Evolutionary conservation across 1,140 invertebrate species (phyloP).

Genomic region (Chymomyza costata): DNA sequence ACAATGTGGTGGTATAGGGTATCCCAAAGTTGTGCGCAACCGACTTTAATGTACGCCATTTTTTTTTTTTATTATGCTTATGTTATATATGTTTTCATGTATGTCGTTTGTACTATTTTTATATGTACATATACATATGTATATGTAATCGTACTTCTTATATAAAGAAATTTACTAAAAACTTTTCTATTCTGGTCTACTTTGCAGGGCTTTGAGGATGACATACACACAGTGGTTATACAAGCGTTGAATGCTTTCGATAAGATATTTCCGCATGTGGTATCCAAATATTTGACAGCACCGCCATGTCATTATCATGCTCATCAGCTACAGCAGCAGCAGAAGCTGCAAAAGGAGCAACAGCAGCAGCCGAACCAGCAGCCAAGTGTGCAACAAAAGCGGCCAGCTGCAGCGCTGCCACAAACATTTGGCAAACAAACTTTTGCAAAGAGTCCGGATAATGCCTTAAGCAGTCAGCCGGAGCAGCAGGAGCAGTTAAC

Average conservation of each 20-base stretch:
- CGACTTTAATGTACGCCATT: too few relatives aligned
- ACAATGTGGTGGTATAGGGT: too few relatives aligned
- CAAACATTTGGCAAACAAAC: slow-evolving; percentile 70
- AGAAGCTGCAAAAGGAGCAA: slow-evolving; percentile 13
- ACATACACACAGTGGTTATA: slow-evolving; percentile 76
- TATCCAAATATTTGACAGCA: slow-evolving; percentile 74
- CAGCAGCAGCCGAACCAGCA: slow-evolving; percentile 19
- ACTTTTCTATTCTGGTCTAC: slow-evolving; percentile 31
- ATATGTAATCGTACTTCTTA: too few relatives aligned
- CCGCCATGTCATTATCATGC: slow-evolving; percentile 73
- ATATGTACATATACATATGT: background rate
- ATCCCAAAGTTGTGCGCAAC: too few relatives aligned
- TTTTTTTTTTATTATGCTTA: too few relatives aligned
- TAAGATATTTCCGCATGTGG: slow-evolving; percentile 74
- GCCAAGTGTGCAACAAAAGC: slow-evolving; percentile 68
- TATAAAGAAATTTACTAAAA: slow-evolving; percentile 61
- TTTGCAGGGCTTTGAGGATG: slow-evolving; percentile 80
- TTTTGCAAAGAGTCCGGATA: slow-evolving; percentile 68
- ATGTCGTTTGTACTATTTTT: background rate
- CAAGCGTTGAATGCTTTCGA: slow-evolving; percentile 74
- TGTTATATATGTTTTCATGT: too few relatives aligned
- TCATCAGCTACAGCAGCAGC: slow-evolving; percentile 57
- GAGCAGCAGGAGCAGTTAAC: slow-evolving; percentile 22
- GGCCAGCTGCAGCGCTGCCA: slow-evolving; percentile 35
- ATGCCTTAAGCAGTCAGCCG: slow-evolving; percentile 69